Conservation (phyloP, 2,888 invertebrate genomes). For the Pycnomerus fuliginosus region DNA sequence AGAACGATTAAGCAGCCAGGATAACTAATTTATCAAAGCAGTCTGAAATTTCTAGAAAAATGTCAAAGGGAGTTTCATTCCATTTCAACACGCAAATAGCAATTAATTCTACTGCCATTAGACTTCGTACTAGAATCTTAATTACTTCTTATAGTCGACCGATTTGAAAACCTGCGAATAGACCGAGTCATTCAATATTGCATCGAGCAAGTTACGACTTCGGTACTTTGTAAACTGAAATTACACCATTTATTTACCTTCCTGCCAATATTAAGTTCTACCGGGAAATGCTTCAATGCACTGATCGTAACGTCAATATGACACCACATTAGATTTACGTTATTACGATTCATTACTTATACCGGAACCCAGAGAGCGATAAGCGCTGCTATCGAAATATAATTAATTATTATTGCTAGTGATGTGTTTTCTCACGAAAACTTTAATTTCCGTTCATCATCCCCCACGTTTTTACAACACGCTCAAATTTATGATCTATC, state of each 20-base stretch:
- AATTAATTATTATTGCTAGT: too few species aligned
- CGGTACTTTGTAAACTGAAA: conserved; percentile 10
- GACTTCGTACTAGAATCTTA: conserved; percentile 3
- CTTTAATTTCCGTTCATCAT: too few species aligned
- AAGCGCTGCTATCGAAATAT: too few species aligned
- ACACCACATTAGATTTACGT: not conserved
- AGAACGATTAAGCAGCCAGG: too few species aligned
- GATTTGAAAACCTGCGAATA: conserved; percentile 4
- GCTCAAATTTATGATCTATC: conserved; percentile 28
- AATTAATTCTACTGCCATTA: too few species aligned
- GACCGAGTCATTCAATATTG: conserved; percentile 9
- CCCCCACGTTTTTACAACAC: too few species aligned
- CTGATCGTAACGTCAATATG: conserved; percentile 3
- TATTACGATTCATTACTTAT: not conserved
- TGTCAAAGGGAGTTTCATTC: too few species aligned
- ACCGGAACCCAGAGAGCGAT: too few species aligned
- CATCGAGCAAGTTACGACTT: conserved; percentile 11
- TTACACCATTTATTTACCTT: conserved; percentile 15
- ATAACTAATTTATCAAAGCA: too few species aligned
- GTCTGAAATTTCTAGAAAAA: too few species aligned
- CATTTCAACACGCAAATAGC: too few species aligned
- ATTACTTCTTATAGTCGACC: conserved; percentile 9
- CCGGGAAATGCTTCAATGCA: conserved; percentile 4
- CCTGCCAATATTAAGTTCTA: conserved; percentile 8
- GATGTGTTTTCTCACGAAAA: too few species aligned